These are phyloP conservation scores for Polydrusus pterygomalis DNA, from an alignment of 2,888 invertebrate species.

Conservation along the genomic window DNA sequence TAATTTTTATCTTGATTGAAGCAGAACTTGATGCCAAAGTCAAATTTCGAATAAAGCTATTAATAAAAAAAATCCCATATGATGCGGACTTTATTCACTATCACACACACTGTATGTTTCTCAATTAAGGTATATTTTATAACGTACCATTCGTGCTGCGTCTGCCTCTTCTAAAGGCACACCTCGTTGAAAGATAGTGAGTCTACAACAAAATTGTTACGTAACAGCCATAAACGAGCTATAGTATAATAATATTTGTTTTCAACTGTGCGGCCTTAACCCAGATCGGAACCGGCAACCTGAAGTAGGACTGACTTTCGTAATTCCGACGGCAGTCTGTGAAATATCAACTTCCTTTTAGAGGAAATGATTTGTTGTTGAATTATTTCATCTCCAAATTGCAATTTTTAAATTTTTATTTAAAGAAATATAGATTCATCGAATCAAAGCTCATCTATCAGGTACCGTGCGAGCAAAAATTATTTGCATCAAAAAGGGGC, in stretches of 20 bases:
- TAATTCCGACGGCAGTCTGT: slow-evolving; percentile 52
- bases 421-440: no score
- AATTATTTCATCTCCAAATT: neutral
- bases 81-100: no score
- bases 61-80: no score
- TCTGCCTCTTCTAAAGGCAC: slow-evolving; percentile 8
- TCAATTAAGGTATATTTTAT: no score
- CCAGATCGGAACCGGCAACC: slow-evolving; percentile 53
- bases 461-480: no score
- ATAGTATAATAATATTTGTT: slow-evolving; percentile 53
- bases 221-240: slow-evolving; percentile 51
- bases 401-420: neutral
- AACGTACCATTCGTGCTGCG: neutral
- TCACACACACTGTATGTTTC: no score
- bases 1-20: no score
- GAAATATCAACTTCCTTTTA: slow-evolving; percentile 57
- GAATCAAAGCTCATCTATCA: no score
- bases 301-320: slow-evolving; percentile 56
- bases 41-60: no score
- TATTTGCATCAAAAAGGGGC: no score
- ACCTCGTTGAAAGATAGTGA: slow-evolving; percentile 47
- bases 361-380: slow-evolving; percentile 48
- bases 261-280: slow-evolving; percentile 56
- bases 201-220: slow-evolving; percentile 53
- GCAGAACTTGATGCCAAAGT: no score